Evolutionary conservation across 2,113 vertebrate species (phyloP).

Genomic region (Corythoichthys intestinalis): DNA sequence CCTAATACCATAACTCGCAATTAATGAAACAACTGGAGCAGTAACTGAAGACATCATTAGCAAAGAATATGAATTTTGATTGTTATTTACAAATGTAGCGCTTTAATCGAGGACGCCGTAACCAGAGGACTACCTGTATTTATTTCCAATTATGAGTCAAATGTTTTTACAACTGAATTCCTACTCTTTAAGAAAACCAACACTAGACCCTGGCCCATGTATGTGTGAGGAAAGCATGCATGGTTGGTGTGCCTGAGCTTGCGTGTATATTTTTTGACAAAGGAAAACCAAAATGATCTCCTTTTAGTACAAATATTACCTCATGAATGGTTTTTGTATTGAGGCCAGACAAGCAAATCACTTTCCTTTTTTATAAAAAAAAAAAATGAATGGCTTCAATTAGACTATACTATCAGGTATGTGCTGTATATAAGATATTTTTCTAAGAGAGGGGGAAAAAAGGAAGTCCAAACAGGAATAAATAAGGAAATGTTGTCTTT

Average conservation of each 20-base stretch:
- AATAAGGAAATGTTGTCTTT: constrained; percentile 78
- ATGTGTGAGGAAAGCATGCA: constrained; percentile 60
- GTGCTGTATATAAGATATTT: constrained; percentile 93
- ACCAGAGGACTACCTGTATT: too few species aligned
- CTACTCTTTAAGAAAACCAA: constrained; percentile 19
- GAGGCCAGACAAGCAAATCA: constrained; percentile 75
- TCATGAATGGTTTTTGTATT: constrained; percentile 88
- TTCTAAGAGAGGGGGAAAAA: constrained; percentile 65
- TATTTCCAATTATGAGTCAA: neutral
- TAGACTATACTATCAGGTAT: constrained; percentile 79
- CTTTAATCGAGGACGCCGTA: too few species aligned
- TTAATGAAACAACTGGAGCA: too few species aligned
- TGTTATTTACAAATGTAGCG: too few species aligned
- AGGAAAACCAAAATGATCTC: constrained; percentile 74
- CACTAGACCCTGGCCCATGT: constrained; percentile 34
- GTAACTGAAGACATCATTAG: too few species aligned
- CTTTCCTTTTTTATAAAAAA: constrained; percentile 68
- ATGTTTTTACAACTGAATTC: neutral
- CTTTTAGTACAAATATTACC: constrained; percentile 98
- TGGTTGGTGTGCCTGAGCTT: constrained; percentile 60
- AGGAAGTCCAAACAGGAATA: constrained; percentile 76
- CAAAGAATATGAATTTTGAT: too few species aligned
- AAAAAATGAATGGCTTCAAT: constrained; percentile 73
- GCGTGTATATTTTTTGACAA: constrained; percentile 71
- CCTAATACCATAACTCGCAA: too few species aligned